Evolutionary conservation across 2,113 vertebrate species (phyloP).

Genomic region (Pachyramphus minor): DNA sequence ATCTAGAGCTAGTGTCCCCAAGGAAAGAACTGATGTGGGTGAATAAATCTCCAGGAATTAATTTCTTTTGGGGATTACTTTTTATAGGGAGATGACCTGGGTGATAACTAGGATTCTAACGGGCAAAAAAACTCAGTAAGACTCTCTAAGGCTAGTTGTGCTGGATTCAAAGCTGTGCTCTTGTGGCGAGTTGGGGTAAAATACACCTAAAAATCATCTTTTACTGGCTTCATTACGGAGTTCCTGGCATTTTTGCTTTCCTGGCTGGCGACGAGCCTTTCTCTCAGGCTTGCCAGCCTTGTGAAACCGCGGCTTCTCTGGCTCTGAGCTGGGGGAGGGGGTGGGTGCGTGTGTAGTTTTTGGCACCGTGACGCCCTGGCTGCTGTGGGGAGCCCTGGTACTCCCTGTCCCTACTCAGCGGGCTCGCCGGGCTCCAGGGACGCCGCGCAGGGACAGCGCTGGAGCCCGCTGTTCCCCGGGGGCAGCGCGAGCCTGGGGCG

Average conservation of each 20-base stretch:
- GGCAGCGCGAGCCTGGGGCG: fast-evolving
- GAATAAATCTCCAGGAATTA: neutral
- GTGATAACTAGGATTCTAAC: neutral
- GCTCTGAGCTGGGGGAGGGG: neutral
- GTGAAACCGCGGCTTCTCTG: neutral
- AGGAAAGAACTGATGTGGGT: neutral
- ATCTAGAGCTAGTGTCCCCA: neutral
- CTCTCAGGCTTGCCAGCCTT: neutral
- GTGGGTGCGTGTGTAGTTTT: fast-evolving
- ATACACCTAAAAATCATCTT: neutral
- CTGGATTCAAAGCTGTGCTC: neutral
- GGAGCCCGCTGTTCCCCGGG: neutral
- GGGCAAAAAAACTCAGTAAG: neutral
- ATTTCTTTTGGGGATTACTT: neutral
- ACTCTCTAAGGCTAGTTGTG: neutral
- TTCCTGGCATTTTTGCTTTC: neutral
- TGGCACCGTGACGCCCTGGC: fast-evolving
- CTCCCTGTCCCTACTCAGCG: neutral
- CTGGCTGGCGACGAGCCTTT: neutral
- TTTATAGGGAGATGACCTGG: neutral
- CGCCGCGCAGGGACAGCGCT: neutral
- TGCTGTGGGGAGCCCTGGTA: neutral
- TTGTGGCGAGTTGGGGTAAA: neutral
- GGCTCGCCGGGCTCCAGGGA: no score
- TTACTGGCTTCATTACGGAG: fast-evolving